Evolutionary conservation across 2,113 vertebrate species (phyloP).

Genomic region (Lates calcarifer): DNA sequence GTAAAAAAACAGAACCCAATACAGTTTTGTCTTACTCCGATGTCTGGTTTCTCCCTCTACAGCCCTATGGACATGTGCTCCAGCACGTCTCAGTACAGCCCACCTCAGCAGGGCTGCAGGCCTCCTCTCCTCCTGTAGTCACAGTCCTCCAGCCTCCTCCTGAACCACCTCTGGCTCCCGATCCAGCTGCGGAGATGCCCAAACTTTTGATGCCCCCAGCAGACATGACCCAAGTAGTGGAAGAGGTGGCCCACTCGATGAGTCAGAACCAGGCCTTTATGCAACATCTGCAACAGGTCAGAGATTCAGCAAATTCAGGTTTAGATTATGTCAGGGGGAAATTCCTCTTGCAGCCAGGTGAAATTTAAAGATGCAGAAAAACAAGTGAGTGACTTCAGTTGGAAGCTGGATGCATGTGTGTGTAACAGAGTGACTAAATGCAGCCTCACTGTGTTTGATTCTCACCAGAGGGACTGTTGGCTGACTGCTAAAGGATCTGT

Average conservation of each 20-base stretch:
- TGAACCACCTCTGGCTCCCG: slow-evolving; percentile 51
- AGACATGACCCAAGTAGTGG: slow-evolving; percentile 68
- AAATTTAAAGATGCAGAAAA: too few species aligned
- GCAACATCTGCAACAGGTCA: slow-evolving; percentile 82
- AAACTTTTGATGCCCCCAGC: slow-evolving; percentile 73
- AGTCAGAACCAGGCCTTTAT: slow-evolving; percentile 79
- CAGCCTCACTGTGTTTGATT: too few species aligned
- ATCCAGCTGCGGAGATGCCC: slow-evolving; percentile 63
- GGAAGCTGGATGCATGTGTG: too few species aligned
- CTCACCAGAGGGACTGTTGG: too few species aligned
- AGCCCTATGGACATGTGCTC: slow-evolving; percentile 74
- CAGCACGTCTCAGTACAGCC: slow-evolving; percentile 70
- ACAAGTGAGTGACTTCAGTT: too few species aligned
- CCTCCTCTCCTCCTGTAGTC: slow-evolving; percentile 73
- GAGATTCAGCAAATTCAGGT: background rate
- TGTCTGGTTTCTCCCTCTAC: slow-evolving; percentile 1
- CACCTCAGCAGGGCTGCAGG: slow-evolving; percentile 46
- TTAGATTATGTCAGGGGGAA: background rate
- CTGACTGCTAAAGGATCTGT: background rate
- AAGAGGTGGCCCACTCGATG: slow-evolving; percentile 67
- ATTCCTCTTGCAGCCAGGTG: too few species aligned
- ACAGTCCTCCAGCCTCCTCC: slow-evolving; percentile 72
- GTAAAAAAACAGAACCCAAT: too few species aligned
- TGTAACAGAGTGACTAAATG: too few species aligned
- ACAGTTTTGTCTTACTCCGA: background rate